phyloP scores from a whole-genome alignment of 2,797 vertebrate genomes.

The Hirundo rustica region DNA sequence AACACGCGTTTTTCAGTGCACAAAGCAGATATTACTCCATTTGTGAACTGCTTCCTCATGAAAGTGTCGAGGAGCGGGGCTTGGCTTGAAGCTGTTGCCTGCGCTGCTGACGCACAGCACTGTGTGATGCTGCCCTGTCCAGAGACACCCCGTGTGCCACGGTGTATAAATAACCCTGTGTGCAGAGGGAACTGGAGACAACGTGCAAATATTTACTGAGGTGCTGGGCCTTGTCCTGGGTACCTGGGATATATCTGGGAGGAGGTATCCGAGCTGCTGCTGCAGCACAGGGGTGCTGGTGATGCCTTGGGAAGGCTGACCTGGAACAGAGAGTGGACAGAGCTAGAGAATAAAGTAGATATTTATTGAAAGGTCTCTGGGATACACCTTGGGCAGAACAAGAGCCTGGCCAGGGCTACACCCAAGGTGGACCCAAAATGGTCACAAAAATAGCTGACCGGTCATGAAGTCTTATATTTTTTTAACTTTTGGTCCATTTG shows the following conservation, averaged over 20 bases:
- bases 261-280: neutral
- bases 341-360: too few relatives aligned
- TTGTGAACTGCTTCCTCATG: constrained; percentile 31
- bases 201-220: neutral
- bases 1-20: neutral
- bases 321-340: too few relatives aligned
- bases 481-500: too few relatives aligned
- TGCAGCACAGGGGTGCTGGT: neutral
- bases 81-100: neutral
- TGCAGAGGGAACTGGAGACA: neutral
- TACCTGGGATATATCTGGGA: constrained; percentile 2
- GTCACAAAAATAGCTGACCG: too few relatives aligned
- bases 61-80: neutral
- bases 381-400: too few relatives aligned
- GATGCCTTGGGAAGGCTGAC: too few relatives aligned
- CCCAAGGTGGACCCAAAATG: too few relatives aligned
- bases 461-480: too few relatives aligned
- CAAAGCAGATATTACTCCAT: neutral
- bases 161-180: neutral
- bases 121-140: neutral
- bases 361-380: too few relatives aligned
- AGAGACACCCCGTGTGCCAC: neutral
- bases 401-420: too few relatives aligned
- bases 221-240: neutral
- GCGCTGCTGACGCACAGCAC: neutral